phyloP scores from a whole-genome alignment of 2,113 vertebrate species.

The Crotalus helleri region DNA sequence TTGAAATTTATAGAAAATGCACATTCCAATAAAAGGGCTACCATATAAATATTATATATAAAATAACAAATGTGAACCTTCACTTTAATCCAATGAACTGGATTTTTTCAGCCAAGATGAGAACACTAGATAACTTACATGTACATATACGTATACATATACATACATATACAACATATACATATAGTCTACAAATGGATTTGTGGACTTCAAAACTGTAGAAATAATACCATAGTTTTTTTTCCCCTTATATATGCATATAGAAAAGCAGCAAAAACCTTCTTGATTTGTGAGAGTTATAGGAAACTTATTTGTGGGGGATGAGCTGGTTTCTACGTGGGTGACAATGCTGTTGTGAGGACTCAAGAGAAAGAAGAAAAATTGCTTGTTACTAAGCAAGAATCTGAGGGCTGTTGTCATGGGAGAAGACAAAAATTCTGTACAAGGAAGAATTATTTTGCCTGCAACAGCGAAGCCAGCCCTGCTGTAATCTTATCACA shows the following conservation, averaged over 20 bases:
- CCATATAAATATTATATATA: not conserved
- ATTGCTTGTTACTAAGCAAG: conserved; percentile 66
- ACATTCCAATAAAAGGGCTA: not conserved
- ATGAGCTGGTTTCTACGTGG: conserved; percentile 58
- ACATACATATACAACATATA: not conserved
- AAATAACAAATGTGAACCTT: not conserved
- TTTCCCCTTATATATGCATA: not conserved
- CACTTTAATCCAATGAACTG: not conserved
- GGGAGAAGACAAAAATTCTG: conserved; percentile 62
- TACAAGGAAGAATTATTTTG: conserved; percentile 61
- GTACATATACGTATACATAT: too few relatives aligned
- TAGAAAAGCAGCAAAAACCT: not conserved
- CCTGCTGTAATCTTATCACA: conserved; percentile 38
- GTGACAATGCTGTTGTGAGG: conserved; percentile 54
- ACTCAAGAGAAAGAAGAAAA: conserved; percentile 52
- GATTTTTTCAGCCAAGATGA: not conserved
- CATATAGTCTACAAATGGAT: not conserved
- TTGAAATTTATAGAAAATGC: not conserved
- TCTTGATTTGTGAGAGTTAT: conserved; percentile 22
- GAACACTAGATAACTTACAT: not conserved
- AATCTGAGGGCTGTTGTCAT: conserved; percentile 63
- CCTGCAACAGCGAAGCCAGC: conserved; percentile 43
- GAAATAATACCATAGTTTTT: not conserved
- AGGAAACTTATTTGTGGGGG: conserved; percentile 40
- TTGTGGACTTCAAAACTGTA: not conserved